Evolutionary conservation across 2,888 invertebrate genomes (phyloP).

Genomic region (Chrysomela aeneicollis): DNA sequence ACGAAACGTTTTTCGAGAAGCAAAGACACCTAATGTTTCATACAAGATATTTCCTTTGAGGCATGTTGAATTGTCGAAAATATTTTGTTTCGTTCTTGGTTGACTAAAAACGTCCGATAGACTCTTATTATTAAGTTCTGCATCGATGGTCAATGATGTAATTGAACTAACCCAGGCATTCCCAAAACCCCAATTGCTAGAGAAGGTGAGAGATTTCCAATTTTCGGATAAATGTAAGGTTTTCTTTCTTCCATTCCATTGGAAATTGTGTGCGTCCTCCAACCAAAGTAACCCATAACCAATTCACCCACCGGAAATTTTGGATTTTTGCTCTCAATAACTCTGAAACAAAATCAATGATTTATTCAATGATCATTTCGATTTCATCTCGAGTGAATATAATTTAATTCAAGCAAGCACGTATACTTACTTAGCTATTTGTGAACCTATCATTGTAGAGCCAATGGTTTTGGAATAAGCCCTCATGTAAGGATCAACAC

Average conservation of each 20-base stretch:
- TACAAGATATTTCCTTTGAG: no score
- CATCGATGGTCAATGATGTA: no score
- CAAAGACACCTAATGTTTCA: no score
- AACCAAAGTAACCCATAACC: conserved; percentile 72
- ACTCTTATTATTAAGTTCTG: no score
- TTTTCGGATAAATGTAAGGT: conserved; percentile 53
- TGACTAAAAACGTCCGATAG: no score
- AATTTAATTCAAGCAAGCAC: no score
- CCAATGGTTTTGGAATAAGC: conserved; percentile 61
- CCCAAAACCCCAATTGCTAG: conserved; percentile 73
- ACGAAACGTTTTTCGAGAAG: no score
- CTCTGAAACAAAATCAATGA: conserved; percentile 60
- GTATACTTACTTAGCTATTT: conserved; percentile 69
- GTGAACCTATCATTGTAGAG: conserved; percentile 71
- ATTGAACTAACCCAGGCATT: conserved; percentile 71
- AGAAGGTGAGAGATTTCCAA: conserved; percentile 68
- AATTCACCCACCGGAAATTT: conserved; percentile 71
- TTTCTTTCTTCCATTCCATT: conserved; percentile 58
- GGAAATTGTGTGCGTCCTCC: conserved; percentile 69
- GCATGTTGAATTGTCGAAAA: no score
- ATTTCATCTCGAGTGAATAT: not conserved
- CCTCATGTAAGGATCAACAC: conserved; percentile 79
- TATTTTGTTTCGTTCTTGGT: no score
- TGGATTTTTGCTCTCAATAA: conserved; percentile 71
- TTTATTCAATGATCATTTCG: not conserved